Evolutionary conservation across 2,888 invertebrate genomes (phyloP), one percentile per base, ranked within the genome.

Genomic region (Drosophila meridionalis): DNA sequence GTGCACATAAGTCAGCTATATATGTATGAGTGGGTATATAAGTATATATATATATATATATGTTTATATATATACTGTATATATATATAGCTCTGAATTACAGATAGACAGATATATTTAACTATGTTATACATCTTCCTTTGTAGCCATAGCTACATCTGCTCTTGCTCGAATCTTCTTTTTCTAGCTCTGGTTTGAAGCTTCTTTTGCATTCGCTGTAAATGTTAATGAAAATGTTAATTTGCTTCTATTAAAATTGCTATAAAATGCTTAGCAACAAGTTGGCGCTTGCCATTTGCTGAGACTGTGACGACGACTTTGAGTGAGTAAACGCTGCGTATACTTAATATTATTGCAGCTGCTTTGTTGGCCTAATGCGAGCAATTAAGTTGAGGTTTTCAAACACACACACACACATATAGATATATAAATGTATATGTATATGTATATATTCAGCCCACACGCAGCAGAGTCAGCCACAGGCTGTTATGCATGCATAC

Each of bases 351-450:
- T 82, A 80, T 77, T 82, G 76, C 85, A 82, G 72, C 73, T 82
- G 80, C 87, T 70, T 83, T 87, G 85, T 85, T 76, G 71, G 69
- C 68, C 76, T 83, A 82, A 85, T 82, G 68, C 71, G 69, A 69
- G 70, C 87, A 87, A 87, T 86, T 85, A 85, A 85, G 78, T 83
- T 83, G 83, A 65, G 80, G 84, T 77, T 74, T 82, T 67, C 76
- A 60, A 56, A 70, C 58, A 64, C 20, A 11, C 52, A 20, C 50
- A 40, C n/a, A 40, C 14, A 40, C 38, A 40, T 2, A 40, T 6
- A 40, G 4, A 14, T 1, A 42, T 3, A n/a, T 1, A 42, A 3
- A 43, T 3, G 20, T 14, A 14, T 14, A 40, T 20, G 20, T 20
- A 20, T 20, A 20, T n/a, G n/a, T 20, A 20, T 20, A 1, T 20